Percentiles rank a stretch among this genome's conserved stretches.
Conservation (phyloP, 2,113 vertebrate species). For the Aplodontia rufa region DNA sequence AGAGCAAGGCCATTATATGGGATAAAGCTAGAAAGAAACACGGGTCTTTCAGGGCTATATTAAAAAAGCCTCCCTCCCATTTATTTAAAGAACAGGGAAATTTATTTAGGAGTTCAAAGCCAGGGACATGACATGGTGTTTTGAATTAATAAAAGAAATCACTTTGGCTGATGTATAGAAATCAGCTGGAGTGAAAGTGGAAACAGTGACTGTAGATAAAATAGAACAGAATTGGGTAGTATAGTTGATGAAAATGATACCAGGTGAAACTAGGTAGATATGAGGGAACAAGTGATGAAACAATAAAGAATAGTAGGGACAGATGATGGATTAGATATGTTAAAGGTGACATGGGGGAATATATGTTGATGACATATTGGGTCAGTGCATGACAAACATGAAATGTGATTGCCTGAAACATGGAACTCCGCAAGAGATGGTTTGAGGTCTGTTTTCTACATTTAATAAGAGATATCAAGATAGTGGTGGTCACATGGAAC, state of each 20-base stretch:
- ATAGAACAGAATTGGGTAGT: not conserved
- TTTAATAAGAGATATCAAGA: not conserved
- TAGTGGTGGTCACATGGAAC: not conserved
- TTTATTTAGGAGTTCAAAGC: not conserved
- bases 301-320: not conserved
- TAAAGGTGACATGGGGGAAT: not conserved
- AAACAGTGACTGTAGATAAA: no score
- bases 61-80: not conserved
- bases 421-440: not conserved
- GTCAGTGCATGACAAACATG: not conserved
- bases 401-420: not conserved
- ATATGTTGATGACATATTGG: not conserved
- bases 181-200: not conserved
- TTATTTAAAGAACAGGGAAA: slow-evolving; percentile 1
- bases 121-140: not conserved
- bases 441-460: not conserved
- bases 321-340: not conserved
- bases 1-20: fast-evolving
- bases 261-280: not conserved
- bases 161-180: not conserved
- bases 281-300: not conserved
- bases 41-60: not conserved
- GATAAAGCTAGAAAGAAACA: not conserved
- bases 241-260: not conserved
- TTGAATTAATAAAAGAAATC: not conserved